Base-by-base conservation (phyloP, 1,140 invertebrate genomes). In the Phymorhynchus buccinoides region DNA sequence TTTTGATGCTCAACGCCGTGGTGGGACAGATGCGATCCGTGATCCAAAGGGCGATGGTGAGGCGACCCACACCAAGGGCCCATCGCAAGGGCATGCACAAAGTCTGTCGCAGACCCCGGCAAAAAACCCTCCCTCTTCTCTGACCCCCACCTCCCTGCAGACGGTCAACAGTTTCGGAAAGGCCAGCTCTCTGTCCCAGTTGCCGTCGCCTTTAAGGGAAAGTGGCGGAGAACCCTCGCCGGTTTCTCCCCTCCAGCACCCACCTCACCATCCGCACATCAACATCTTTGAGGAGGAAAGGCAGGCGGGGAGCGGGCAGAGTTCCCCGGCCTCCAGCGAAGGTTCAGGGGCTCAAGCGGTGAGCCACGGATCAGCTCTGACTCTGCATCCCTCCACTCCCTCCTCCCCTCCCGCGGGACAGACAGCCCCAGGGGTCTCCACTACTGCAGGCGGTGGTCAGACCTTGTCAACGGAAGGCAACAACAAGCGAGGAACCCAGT, bases 261-360 rank as follows among this genome's bases (percentile, higher is more conserved):
- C 71, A 66, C 84, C 85, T 39, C 85, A 84, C 22, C 87, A 88
- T 18, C 89, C 89, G 18, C 83, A 86, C 27, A 88, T 91, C 30
- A 90, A 88, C 80, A 85, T 92, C 52, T 86, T 85, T 52, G 90
- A 91, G 71, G 91, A 92, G 52, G 86, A 91, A 14, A 52, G 92
- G 37, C 89, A 90, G 86, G 90, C 89, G 48, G 92, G 92, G 14
- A 92, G 92, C 90, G 92, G 92, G 16, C 92, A 92, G 81, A 92
- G 92, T 87, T 92, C 92, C 22, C 92, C 92, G 39, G 91, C 91
- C 1, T 91, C 90, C 7, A 92, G 91, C 86, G 92, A 92, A 41
- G 87, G 88, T 68, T 88, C 89, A 1, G 81, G 56, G 39, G 48
- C 48, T 37, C 81, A 62, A 12, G 1, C 44, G 56, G 81, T 87